A percentile compares a stretch with the other conserved stretches of the same genome.
Conservation (phyloP, 2,797 vertebrate species). For the Catamblyrhynchus diadema region DNA sequence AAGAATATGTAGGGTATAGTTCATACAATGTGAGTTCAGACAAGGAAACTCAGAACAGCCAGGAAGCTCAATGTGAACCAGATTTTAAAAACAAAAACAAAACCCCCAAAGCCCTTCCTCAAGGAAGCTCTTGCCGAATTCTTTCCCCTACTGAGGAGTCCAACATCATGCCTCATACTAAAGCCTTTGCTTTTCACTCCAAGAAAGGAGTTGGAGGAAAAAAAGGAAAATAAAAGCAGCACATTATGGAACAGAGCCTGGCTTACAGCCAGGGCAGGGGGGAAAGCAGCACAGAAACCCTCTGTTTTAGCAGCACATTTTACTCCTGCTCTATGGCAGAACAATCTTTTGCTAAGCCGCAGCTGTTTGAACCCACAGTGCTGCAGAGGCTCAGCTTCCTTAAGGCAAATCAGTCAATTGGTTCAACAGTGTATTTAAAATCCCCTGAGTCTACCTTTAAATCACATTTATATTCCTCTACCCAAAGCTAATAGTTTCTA, state of each 20-base stretch:
- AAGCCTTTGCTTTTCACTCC: conserved; percentile 35
- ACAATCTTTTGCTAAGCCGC: conserved; percentile 8
- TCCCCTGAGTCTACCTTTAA: conserved; percentile 11
- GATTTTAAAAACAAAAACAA: conserved; percentile 64
- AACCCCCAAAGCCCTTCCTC: conserved; percentile 59
- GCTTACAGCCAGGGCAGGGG: not conserved
- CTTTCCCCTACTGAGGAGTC: conserved; percentile 42
- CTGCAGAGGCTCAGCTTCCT: conserved; percentile 16
- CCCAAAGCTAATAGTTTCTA: conserved; percentile 43
- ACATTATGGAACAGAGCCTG: conserved; percentile 9
- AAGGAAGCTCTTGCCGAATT: conserved; percentile 54
- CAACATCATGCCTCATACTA: conserved; percentile 36
- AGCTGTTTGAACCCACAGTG: not conserved
- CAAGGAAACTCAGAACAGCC: conserved; percentile 50
- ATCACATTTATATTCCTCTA: conserved; percentile 46
- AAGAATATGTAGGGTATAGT: conserved; percentile 47
- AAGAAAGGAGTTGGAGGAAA: conserved; percentile 10
- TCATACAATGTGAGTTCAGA: conserved; percentile 37
- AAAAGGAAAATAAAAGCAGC: not conserved
- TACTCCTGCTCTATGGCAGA: conserved; percentile 14
- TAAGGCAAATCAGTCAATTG: conserved; percentile 27
- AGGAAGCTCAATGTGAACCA: conserved; percentile 51
- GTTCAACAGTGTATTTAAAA: conserved; percentile 49
- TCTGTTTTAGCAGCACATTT: conserved; percentile 7
- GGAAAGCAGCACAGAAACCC: not conserved